Base-by-base conservation (phyloP, 2,113 vertebrate genomes). In the Nycticryphes semicollaris region DNA sequence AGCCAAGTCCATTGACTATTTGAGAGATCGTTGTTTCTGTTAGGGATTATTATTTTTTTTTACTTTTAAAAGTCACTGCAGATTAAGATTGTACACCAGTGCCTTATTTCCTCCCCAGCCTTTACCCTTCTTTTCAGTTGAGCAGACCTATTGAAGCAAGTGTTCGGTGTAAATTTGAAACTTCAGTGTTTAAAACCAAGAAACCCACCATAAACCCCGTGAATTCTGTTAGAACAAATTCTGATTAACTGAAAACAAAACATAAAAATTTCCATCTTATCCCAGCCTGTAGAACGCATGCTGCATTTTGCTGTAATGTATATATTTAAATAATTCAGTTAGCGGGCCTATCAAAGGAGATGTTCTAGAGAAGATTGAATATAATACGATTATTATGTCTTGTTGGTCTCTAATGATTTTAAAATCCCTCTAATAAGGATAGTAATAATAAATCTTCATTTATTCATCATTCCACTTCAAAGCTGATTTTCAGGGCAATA, bases 401-500 rank as follows among this genome's bases (percentile, higher is more conserved):
- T 94, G 28, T 97, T 94, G 86, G 78, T 95, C 69, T 97, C 94
- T 96, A 96, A 97, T 94, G 84, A 94, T 84, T 94, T 96, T 92
- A 84, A 97, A 96, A 94, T 93, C 86, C 70, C 67, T 93, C 47
- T 91, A 96, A 93, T 97, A 96, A 85, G 95, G 93, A 90, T 94
- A 96, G 72, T 48, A 92, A 92, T 68, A 93, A 92, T 95, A 92
- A 94, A 88, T 96, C 93, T 97, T 89, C 75, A 89, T 96, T 96
- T 97, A 93, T 92, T 94, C 81, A 74, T 95, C 84, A 59, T 96
- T 94, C 83, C n/a, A 82, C 87, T 95, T 96, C 93, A 89, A 91
- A 97, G 70, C 59, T 96, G 84, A 96, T 97, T 96, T 96, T 90
- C 90, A 89, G 76, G 43, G 87, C 67, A 76, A 78, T 96, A 50